These are phyloP conservation scores for Brachypalpus laphriformis DNA, from an alignment of 2,888 invertebrate genomes.

Conservation along the genomic window DNA sequence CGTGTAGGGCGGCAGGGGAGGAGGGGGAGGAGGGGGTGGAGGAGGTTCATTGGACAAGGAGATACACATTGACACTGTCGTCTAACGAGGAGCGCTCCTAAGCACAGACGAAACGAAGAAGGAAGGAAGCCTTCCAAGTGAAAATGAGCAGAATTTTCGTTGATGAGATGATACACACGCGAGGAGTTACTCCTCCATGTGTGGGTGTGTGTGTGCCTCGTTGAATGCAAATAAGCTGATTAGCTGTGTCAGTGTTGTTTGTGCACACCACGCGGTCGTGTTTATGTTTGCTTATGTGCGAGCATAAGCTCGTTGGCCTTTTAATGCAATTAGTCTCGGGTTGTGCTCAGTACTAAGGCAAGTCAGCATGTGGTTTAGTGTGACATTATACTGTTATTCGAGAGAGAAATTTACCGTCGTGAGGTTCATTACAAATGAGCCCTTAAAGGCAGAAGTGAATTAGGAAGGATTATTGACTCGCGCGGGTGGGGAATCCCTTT, in stretches of 20 bases:
- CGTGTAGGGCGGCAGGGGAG: no score
- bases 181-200: background rate
- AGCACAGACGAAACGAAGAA: background rate
- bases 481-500: background rate
- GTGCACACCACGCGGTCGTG: conserved; percentile 1
- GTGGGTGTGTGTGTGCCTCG: conserved; percentile 30
- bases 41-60: background rate
- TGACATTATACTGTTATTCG: conserved; percentile 50
- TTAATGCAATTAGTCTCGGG: conserved; percentile 69
- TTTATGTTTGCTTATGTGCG: conserved; percentile 18
- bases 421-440: conserved; percentile 47
- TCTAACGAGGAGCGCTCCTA: conserved; percentile 38
- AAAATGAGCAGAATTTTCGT: conserved; percentile 49
- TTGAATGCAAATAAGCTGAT: conserved; percentile 72
- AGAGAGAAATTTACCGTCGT: conserved; percentile 30
- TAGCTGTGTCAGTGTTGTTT: conserved; percentile 44
- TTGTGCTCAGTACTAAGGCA: conserved; percentile 12
- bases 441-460: conserved; percentile 12
- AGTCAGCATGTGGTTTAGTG: conserved; percentile 70
- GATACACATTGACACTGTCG: conserved; percentile 64
- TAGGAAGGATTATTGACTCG: conserved; percentile 11
- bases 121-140: conserved; percentile 53
- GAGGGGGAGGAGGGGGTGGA: background rate
- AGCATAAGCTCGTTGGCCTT: conserved; percentile 68
- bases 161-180: conserved; percentile 42